Evolutionary conservation across 2,797 vertebrate species (phyloP).

Genomic region (Arrhamphus sclerolepis): DNA sequence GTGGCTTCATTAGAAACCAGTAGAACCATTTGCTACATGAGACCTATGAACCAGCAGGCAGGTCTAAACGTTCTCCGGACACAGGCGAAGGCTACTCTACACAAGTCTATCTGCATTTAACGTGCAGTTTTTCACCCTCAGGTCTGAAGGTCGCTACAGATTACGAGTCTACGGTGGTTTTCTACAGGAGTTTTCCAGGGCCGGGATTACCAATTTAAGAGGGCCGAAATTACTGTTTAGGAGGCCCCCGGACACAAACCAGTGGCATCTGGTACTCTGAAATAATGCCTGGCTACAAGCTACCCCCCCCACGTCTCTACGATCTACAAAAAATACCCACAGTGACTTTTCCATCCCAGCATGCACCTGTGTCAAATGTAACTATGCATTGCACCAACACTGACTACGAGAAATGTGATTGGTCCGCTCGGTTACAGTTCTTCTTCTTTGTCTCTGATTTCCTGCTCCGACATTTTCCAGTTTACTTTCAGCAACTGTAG

Average conservation of each 20-base stretch:
- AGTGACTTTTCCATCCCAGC: too few relatives aligned
- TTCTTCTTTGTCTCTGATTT: too few relatives aligned
- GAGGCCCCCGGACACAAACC: not conserved
- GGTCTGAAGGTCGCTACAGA: slow-evolving; percentile 8
- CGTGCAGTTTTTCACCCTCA: slow-evolving; percentile 4
- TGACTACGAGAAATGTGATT: too few relatives aligned
- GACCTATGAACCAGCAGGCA: slow-evolving; percentile 69
- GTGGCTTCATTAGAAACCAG: slow-evolving; percentile 65
- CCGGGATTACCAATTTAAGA: not conserved
- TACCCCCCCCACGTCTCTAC: too few relatives aligned
- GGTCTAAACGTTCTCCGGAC: slow-evolving; percentile 32
- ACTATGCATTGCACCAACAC: too few relatives aligned
- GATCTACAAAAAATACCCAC: too few relatives aligned
- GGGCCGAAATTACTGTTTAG: not conserved
- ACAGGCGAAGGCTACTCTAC: slow-evolving; percentile 51
- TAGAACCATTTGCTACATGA: slow-evolving; percentile 52
- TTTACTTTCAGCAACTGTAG: too few relatives aligned
- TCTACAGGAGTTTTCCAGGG: slow-evolving; percentile 14
- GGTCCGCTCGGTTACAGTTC: too few relatives aligned
- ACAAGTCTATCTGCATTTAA: slow-evolving; percentile 27
- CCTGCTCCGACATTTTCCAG: too few relatives aligned
- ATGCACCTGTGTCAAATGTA: too few relatives aligned
- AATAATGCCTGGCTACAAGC: not conserved
- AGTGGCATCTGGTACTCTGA: slow-evolving; percentile 1
- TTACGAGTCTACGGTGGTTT: slow-evolving; percentile 9